phyloP scores from a whole-genome alignment of 37 sponge, comb jelly and placozoan genomes.

The Haliclona indistincta region DNA sequence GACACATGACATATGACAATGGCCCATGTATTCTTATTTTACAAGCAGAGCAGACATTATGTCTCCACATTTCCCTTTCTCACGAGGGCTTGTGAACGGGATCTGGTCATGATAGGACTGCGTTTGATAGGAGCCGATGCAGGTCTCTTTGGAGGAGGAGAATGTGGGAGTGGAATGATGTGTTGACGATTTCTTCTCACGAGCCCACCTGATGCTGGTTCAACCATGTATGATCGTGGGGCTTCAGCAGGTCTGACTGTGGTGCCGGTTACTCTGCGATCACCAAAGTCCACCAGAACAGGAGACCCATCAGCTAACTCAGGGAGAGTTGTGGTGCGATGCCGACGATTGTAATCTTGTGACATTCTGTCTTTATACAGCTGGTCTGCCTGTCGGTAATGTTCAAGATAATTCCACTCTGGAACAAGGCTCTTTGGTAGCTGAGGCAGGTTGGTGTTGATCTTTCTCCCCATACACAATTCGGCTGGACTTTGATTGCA shows the following conservation, averaged over 20 bases:
- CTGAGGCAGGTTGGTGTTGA: constrained; percentile 17
- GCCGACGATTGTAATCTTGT: constrained; percentile 11
- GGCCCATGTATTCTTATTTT: too few relatives aligned
- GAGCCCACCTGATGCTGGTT: not conserved
- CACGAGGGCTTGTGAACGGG: too few relatives aligned
- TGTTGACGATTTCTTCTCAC: not conserved
- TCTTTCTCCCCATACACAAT: constrained; percentile 33
- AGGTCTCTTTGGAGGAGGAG: too few relatives aligned
- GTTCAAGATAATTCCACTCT: constrained; percentile 6
- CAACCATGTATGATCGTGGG: constrained; percentile 34
- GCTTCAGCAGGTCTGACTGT: not conserved
- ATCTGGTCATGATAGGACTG: too few relatives aligned
- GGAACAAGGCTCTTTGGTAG: constrained; percentile 4
- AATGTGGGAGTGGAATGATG: too few relatives aligned
- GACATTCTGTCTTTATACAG: not conserved
- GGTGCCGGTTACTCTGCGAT: not conserved
- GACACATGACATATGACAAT: too few relatives aligned
- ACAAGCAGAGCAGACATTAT: too few relatives aligned
- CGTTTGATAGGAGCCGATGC: too few relatives aligned
- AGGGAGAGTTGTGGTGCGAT: not conserved
- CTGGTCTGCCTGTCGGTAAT: not conserved
- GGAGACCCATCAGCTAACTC: constrained; percentile 7
- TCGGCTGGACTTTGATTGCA: constrained; percentile 53
- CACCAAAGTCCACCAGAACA: constrained; percentile 21
- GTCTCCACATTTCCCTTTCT: too few relatives aligned